Base-by-base conservation (phyloP, 2,797 vertebrate species). In the Typhlichthys subterraneus region DNA sequence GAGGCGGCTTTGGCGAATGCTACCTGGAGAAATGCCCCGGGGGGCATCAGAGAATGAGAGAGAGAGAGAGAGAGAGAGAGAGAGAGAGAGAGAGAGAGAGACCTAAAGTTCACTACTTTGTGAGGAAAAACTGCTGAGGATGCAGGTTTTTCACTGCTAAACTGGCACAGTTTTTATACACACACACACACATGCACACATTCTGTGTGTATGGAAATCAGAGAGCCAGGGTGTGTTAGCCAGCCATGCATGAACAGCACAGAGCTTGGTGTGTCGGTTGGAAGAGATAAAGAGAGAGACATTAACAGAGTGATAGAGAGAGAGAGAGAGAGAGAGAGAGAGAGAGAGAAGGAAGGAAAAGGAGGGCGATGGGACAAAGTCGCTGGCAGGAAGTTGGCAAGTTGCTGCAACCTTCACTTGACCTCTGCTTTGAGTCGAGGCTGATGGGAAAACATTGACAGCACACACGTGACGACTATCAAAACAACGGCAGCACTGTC, bases 11-110 rank as follows among this genome's bases (percentile, higher is more conserved):
- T 89, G 89, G 88, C 65, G 83, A 90, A 85, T 76, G 64, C 73
- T 89, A 92, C 91, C 91, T 89, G 87, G 80, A 91, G 91, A 88
- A 86, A 85, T 76, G 90, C 93, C 74, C 59, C 56, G 56, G 77
- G 90, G 59, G 78, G 75, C 69, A 81, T 64, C 66, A 45, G 9
- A 64, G 67, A 61, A 75, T 80, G 79, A 67, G 82, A 73, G 77
- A 60, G 76, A 79, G 15, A 17, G 15, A 17, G 15, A 17, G 15
- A 17, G 79, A 67, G 82, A 73, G 77, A 60, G 76, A 79, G 79
- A 67, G 82, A 73, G 77, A 60, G 76, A 79, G 74, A n/a, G 9
- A 63, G 67, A 70, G 62, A 57, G 72, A 56, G 74, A 14, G 69
- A 60, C 38, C 38, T 42, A 42, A 8, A 42, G 38, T 42, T 7